Conservation (phyloP, 2,113 vertebrate species). For the Ariopsis seemanni region DNA sequence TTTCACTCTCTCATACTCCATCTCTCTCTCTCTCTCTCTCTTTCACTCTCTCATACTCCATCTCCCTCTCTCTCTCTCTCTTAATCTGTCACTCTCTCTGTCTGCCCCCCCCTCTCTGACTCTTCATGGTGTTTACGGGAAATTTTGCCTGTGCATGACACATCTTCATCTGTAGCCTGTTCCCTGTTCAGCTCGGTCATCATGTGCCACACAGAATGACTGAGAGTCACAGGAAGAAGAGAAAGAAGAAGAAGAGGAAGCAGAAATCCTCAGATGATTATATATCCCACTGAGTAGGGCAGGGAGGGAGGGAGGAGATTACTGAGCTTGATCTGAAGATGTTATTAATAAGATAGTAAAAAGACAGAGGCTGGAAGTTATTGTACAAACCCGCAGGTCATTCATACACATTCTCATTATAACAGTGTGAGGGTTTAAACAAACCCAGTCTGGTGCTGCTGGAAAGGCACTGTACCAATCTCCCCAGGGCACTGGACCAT, state of each 20-base stretch:
- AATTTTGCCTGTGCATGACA: conserved; percentile 12
- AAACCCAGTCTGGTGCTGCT: background rate
- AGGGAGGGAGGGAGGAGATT: background rate
- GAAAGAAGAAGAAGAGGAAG: background rate
- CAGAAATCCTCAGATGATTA: background rate
- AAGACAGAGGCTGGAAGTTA: background rate
- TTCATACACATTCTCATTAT: background rate
- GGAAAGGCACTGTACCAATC: background rate
- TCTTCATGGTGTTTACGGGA: background rate
- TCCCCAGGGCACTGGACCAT: background rate
- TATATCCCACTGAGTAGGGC: background rate
- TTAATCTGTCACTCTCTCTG: too few relatives aligned
- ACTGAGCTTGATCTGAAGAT: background rate
- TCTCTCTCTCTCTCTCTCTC: background rate
- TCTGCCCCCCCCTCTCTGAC: background rate
- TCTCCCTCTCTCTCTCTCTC: background rate
- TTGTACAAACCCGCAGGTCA: background rate
- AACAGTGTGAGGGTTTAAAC: background rate
- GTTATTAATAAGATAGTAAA: background rate
- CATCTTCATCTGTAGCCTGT: background rate
- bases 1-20: background rate
- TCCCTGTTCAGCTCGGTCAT: background rate
- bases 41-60: background rate
- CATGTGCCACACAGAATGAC: background rate
- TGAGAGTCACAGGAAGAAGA: background rate